Evolutionary conservation across 2,888 invertebrate genomes (phyloP), one percentile per base, ranked within the genome.

Genomic region (Drosophila putrida): DNA sequence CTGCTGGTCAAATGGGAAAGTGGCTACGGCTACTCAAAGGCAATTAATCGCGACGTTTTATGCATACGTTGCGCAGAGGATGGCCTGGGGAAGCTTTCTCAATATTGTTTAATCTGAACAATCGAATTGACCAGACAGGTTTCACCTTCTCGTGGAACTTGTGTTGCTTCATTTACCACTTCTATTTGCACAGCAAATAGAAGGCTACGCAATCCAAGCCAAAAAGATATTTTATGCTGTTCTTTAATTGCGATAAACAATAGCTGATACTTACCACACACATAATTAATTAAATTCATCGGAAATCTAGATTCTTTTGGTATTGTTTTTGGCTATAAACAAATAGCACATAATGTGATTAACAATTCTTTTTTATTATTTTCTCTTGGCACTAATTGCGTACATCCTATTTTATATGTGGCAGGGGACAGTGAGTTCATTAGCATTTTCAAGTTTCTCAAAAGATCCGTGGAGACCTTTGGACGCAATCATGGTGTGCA

Each of bases 401-500:
- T 38, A 54, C 35, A 35, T 28, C 4, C 35, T 44, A 27, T 46
- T 46, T 57, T 35, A 36, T 44, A 31, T 61, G n/a, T 66, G 53
- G 20, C 71, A 91, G 92, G 84, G 35, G 92, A 92, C 72, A 90
- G 68, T 44, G 92, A 92, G 65, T 41, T 91, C 33, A 78, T 80
- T 31, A 84, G 78, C 41, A 83, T 91, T 47, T 69, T 81, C 6
- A 92, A 91, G 75, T 92, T 92, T 69, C 73, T 92, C 0, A 90
- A 92, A 71, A 83, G 92, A 1, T 88, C 90, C 4, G 57, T 85
- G 1, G 90, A 92, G 77, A 81, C 88, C 2, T 92, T 92, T 36
- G 90, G 91, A 0, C 86, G 90, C 41, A 88, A 88, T 67, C 92
- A 92, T 74, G 92, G 89, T n/a, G 20, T 92, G 15, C 90, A 91